Evolutionary conservation across 2,888 invertebrate species (phyloP).

Genomic region (Mythimna ferrago): DNA sequence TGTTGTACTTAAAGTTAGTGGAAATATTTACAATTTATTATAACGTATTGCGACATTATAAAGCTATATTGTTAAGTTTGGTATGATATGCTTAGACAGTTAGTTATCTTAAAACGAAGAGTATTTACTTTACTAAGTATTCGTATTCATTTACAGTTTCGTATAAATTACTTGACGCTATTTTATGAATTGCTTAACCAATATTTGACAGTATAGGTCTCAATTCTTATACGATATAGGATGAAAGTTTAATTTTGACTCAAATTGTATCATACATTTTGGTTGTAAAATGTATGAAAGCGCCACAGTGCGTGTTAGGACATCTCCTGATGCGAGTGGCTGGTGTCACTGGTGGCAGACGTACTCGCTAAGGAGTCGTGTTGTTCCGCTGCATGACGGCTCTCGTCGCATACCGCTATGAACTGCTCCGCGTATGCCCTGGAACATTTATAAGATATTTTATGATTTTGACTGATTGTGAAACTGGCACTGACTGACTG

Average conservation of each 20-base stretch:
- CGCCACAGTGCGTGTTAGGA: conserved; percentile 33
- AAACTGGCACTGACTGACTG: no score
- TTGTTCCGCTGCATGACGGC: conserved; percentile 85
- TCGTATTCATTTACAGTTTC: conserved; percentile 45
- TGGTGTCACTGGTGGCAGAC: conserved; percentile 79
- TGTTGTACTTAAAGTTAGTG: conserved; percentile 48
- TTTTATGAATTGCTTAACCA: conserved; percentile 34
- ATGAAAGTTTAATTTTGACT: conserved; percentile 28
- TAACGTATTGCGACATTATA: conserved; percentile 61
- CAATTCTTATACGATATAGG: conserved; percentile 6
- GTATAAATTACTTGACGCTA: conserved; percentile 50
- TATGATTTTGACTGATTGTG: no score
- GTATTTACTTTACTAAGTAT: conserved; percentile 54
- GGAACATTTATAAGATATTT: conserved; percentile 54
- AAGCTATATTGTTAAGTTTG: conserved; percentile 74
- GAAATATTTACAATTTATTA: conserved; percentile 55
- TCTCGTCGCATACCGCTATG: conserved; percentile 91
- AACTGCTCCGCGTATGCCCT: conserved; percentile 92
- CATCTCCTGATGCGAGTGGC: conserved; percentile 64
- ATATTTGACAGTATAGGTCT: conserved; percentile 14
- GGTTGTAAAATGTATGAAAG: conserved; percentile 42
- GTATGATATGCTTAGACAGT: conserved; percentile 71
- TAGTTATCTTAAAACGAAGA: conserved; percentile 56
- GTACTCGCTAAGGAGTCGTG: conserved; percentile 86
- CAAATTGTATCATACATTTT: conserved; percentile 44